These are phyloP conservation scores for Drosophila orena DNA, from an alignment of 1,140 invertebrate species.

Conservation along the genomic window DNA sequence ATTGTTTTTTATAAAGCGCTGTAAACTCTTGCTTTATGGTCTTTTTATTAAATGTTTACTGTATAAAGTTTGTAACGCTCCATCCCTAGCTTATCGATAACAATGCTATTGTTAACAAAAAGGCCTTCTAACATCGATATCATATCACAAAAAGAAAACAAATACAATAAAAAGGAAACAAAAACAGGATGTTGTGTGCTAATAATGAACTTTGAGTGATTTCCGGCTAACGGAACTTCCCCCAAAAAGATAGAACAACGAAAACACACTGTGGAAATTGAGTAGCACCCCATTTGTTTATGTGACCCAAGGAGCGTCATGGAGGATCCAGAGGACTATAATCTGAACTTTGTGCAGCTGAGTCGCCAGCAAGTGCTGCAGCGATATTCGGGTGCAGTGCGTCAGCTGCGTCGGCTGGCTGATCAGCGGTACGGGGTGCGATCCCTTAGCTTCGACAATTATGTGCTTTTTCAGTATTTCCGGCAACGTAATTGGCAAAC, in stretches of 20 bases:
- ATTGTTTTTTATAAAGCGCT: no score
- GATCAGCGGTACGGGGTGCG: slow-evolving; percentile 69
- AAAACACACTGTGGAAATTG: background rate
- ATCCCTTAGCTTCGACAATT: slow-evolving; percentile 75
- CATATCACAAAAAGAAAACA: slow-evolving; percentile 3
- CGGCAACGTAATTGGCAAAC: slow-evolving; percentile 50
- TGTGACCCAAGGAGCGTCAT: background rate
- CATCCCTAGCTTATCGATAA: background rate
- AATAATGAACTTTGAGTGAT: background rate
- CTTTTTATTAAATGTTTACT: background rate
- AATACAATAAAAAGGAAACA: background rate
- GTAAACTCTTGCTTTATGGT: no score
- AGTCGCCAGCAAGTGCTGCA: slow-evolving; percentile 72
- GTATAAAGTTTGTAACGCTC: background rate
- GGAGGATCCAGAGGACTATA: slow-evolving; percentile 53
- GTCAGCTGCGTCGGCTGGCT: slow-evolving; percentile 66
- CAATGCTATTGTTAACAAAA: background rate
- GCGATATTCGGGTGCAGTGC: slow-evolving; percentile 64
- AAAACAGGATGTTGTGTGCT: background rate
- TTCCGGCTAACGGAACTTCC: background rate
- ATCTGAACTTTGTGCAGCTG: slow-evolving; percentile 67
- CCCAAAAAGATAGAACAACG: no score
- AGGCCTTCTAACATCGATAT: background rate
- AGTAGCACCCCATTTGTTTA: background rate
- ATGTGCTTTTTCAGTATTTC: slow-evolving; percentile 79